Percentiles rank a stretch among this genome's conserved stretches.
phyloP scores from a whole-genome alignment of 2,797 vertebrate genomes.

The Urophycis tenuis region DNA sequence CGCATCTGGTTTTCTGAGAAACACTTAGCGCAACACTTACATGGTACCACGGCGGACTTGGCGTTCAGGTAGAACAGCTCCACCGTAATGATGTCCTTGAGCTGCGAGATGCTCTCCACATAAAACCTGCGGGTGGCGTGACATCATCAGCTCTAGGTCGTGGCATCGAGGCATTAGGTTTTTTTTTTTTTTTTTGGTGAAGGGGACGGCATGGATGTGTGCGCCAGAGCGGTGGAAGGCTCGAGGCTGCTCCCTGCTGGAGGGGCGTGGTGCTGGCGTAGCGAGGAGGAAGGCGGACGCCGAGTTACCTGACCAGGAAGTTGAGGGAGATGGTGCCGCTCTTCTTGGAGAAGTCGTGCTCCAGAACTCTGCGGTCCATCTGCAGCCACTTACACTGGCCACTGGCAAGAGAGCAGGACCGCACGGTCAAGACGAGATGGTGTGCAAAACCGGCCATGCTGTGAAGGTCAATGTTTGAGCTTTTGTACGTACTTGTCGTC shows the following conservation, averaged over 20 bases:
- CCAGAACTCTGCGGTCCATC: slow-evolving; percentile 92
- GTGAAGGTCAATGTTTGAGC: not conserved
- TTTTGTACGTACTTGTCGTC: slow-evolving; percentile 86
- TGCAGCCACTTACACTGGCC: slow-evolving; percentile 95
- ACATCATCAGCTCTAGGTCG: too few relatives aligned
- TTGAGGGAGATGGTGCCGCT: slow-evolving; percentile 76
- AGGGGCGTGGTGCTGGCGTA: slow-evolving; percentile 6
- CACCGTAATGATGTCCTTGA: slow-evolving; percentile 93
- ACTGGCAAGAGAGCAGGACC: slow-evolving; percentile 61
- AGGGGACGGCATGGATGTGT: not conserved
- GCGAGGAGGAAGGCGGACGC: slow-evolving; percentile 9
- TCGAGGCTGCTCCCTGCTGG: slow-evolving; percentile 49
- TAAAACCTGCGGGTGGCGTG: slow-evolving; percentile 76
- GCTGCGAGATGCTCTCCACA: slow-evolving; percentile 92
- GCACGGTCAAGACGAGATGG: not conserved
- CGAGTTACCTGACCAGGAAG: slow-evolving; percentile 87
- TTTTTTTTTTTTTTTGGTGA: too few relatives aligned
- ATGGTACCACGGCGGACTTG: slow-evolving; percentile 75
- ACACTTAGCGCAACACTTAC: not conserved
- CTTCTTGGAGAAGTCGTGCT: slow-evolving; percentile 96
- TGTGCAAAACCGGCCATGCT: not conserved
- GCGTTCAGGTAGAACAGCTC: slow-evolving; percentile 97
- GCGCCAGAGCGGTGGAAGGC: not conserved
- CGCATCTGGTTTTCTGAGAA: not conserved
- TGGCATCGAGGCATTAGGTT: too few relatives aligned